Evolutionary conservation across 2,113 vertebrate genomes (phyloP), one percentile per base, ranked within the genome.

Genomic region (human): DNA sequence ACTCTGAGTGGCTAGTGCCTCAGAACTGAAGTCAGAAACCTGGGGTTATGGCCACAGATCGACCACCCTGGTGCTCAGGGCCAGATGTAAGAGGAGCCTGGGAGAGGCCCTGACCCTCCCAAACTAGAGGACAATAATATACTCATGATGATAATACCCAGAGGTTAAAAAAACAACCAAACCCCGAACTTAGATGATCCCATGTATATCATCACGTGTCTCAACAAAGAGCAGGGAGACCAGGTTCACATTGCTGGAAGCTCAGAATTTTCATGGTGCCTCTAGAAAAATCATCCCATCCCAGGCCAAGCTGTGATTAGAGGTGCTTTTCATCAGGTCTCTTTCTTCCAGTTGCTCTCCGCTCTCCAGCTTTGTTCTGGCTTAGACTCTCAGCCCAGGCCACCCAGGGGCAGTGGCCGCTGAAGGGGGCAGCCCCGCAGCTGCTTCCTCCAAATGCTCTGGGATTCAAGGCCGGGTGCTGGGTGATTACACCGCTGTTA

Each of bases 381-480:
- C 84, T 94, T 78, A 50, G 94, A 20, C 52, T 23, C 79, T 85
- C 64, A 17, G 92, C 90, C 68, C 35, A 0, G 97, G 97, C 98
- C 98, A 97, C 98, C 98, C 97, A 97, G 96, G 73, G 97, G 95
- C 96, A 70, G 96, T 35, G 89, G 95, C 90, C 40, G 20, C 18
- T 5, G 22, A 84, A 57, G 88, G 83, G 85, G 80, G 90, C 17
- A 93, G 97, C 48, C 80, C 75, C n/a, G 92, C 97, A 97, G 94
- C 98, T 98, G 98, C 96, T 97, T 55, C 84, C 32, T 96, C 93
- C 94, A 84, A 89, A 97, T 97, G 91, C 97, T 90, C 97, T 0
- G 0, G 93, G 90, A 96, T 93, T 96, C 97, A 80, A 94, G 95
- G 97, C 97, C 52, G 85, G 97, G 98, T 27, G 87, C 98, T 93